Percentiles rank a stretch among this genome's conserved stretches.
Conservation (phyloP, 2,797 vertebrate genomes). For the Adelosebastes latens region DNA sequence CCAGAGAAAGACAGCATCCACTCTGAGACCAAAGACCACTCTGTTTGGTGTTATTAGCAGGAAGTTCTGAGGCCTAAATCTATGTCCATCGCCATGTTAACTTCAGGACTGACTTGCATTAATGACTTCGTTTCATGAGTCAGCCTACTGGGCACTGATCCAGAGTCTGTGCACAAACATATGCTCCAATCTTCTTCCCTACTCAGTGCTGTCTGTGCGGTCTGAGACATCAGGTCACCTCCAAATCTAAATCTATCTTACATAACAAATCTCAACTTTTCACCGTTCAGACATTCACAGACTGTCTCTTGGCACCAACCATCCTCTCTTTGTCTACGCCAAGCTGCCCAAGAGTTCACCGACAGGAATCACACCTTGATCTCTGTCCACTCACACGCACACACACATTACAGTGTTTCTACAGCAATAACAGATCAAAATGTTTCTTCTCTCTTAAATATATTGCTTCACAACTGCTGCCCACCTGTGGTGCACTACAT, state of each 20-base stretch:
- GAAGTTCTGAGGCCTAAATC: not conserved
- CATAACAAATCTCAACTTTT: constrained; percentile 30
- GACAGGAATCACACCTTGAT: constrained; percentile 1
- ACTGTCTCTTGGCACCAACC: not conserved
- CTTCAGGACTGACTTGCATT: constrained; percentile 1
- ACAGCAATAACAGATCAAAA: not conserved
- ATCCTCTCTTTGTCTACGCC: not conserved
- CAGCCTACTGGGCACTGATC: constrained; percentile 16
- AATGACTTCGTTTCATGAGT: constrained; percentile 26
- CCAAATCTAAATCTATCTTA: constrained; percentile 32
- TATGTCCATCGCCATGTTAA: not conserved
- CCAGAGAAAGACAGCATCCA: constrained; percentile 8
- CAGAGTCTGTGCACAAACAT: constrained; percentile 25
- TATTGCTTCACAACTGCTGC: not conserved
- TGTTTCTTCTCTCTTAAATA: not conserved
- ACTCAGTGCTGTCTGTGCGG: constrained; percentile 19
- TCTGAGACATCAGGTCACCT: constrained; percentile 12
- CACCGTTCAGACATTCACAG: not conserved
- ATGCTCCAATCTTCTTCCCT: constrained; percentile 19
- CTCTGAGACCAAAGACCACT: constrained; percentile 1
- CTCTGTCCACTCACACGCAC: not conserved
- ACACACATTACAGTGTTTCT: not conserved
- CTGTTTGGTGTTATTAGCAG: not conserved
- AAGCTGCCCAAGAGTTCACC: not conserved
- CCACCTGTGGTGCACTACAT: not conserved